A percentile compares a stretch with the other conserved stretches of the same genome.
phyloP scores from a whole-genome alignment of 2,797 vertebrate species.

The Phalloptychus januarius region DNA sequence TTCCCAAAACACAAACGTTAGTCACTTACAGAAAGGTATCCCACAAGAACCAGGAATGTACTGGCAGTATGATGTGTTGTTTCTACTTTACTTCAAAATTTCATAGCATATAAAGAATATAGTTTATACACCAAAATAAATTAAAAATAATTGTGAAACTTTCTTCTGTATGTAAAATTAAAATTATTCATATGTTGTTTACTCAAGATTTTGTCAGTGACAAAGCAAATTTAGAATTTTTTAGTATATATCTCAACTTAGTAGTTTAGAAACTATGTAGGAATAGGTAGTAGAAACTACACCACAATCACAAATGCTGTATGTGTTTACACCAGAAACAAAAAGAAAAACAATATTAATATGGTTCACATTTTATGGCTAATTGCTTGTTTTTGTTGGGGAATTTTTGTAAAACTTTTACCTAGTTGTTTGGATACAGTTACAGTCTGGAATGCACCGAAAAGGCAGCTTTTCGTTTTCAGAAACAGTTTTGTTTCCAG shows the following conservation, averaged over 20 bases:
- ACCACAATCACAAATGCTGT: too few species aligned
- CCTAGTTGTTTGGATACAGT: not conserved
- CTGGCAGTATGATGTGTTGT: not conserved
- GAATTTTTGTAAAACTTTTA: not conserved
- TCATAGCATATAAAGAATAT: not conserved
- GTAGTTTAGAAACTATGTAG: too few species aligned
- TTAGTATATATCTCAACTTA: not conserved
- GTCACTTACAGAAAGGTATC: not conserved
- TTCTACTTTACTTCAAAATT: not conserved
- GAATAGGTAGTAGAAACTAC: too few species aligned
- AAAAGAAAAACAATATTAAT: too few species aligned
- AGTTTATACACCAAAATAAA: not conserved
- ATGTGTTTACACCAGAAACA: too few species aligned
- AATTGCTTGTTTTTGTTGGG: not conserved
- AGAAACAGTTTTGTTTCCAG: constrained; percentile 9
- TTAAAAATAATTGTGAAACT: not conserved
- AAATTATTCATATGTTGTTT: not conserved
- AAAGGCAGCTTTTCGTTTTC: not conserved
- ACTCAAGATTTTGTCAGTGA: not conserved
- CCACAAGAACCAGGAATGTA: not conserved
- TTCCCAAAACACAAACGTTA: not conserved
- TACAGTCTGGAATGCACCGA: not conserved
- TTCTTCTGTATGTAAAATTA: not conserved
- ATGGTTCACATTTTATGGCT: not conserved
- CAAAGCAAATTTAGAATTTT: not conserved